A percentile compares a stretch with the other conserved stretches of the same genome.
These are phyloP conservation scores for Drosophila equinoxialis DNA, from an alignment of 1,140 invertebrate genomes.

Conservation along the genomic window DNA sequence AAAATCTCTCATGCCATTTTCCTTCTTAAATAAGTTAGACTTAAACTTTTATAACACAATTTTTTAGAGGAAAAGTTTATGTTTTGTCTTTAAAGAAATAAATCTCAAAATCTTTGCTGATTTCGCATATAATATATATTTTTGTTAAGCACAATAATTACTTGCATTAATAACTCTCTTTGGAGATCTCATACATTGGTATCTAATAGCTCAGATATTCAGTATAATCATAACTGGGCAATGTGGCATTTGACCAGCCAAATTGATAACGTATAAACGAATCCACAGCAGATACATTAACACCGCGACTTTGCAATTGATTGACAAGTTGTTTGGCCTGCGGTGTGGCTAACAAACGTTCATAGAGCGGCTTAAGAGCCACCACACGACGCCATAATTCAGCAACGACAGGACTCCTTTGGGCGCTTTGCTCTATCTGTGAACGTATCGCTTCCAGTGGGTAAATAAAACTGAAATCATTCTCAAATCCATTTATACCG, in stretches of 20 bases:
- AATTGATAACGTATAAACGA: slow-evolving; percentile 53
- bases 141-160: neutral
- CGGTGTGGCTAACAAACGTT: slow-evolving; percentile 55
- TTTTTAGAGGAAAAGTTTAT: too few species aligned
- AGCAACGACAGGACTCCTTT: slow-evolving; percentile 44
- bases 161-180: neutral
- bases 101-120: neutral
- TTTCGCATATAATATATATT: neutral
- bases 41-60: too few species aligned
- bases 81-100: too few species aligned
- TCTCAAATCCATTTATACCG: slow-evolving; percentile 64
- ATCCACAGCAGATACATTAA: slow-evolving; percentile 51
- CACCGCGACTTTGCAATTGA: slow-evolving; percentile 49
- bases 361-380: slow-evolving; percentile 62
- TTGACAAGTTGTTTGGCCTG: slow-evolving; percentile 19
- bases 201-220: slow-evolving; percentile 17
- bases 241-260: slow-evolving; percentile 58
- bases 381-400: slow-evolving; percentile 67
- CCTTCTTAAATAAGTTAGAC: too few species aligned
- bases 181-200: neutral
- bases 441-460: slow-evolving; percentile 49
- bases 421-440: slow-evolving; percentile 54
- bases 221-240: slow-evolving; percentile 36
- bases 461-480: slow-evolving; percentile 59
- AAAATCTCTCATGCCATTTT: too few species aligned